A percentile compares a stretch with the other conserved stretches of the same genome.
Conservation (phyloP, 2,113 vertebrate species). For the Toxostoma redivivum region DNA sequence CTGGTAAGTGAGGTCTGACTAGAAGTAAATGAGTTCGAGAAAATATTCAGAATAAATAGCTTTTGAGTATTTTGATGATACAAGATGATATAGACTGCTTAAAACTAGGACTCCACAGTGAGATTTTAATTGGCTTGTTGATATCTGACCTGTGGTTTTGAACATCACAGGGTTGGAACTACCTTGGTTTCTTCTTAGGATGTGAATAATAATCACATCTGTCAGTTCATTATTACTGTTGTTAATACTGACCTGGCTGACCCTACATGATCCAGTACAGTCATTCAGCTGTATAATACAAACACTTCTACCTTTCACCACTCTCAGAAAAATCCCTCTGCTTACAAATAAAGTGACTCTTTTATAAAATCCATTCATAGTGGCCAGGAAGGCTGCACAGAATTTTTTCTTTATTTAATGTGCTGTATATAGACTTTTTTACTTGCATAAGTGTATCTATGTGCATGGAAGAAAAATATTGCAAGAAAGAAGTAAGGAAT, state of each 20-base stretch:
- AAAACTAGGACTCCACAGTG: not conserved
- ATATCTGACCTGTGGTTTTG: not conserved
- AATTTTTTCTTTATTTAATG: not conserved
- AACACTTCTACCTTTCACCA: not conserved
- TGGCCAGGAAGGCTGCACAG: not conserved
- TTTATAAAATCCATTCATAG: not conserved
- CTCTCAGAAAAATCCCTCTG: not conserved
- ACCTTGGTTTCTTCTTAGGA: not conserved
- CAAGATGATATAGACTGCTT: not conserved
- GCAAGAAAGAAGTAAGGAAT: not conserved
- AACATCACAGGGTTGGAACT: not conserved
- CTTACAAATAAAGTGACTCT: not conserved
- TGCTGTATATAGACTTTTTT: not conserved
- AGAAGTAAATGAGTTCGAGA: not conserved
- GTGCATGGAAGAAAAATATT: not conserved
- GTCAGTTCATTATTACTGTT: not conserved
- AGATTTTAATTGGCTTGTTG: not conserved
- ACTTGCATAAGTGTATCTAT: not conserved
- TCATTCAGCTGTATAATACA: not conserved
- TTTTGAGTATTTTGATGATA: not conserved
- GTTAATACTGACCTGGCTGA: not conserved
- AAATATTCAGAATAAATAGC: not conserved
- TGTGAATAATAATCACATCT: not conserved
- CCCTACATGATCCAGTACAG: not conserved
- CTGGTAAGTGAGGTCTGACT: not conserved